Conservation (phyloP, 2,797 vertebrate genomes). For the Avahi laniger region DNA sequence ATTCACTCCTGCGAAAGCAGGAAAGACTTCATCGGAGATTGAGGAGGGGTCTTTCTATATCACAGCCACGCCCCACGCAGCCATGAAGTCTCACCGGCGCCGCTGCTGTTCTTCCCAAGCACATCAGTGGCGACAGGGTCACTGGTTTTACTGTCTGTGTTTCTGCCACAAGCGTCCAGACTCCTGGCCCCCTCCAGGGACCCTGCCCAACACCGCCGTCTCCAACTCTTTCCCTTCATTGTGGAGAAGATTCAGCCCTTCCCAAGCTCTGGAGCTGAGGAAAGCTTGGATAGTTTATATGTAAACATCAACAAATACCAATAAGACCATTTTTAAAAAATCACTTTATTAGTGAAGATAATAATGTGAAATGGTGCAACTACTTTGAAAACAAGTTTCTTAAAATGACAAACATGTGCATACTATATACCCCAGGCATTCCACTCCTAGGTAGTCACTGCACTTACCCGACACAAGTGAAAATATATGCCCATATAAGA, state of each 20-base stretch:
- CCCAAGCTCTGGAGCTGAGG: background rate
- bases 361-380: background rate
- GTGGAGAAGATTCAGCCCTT: background rate
- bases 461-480: background rate
- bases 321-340: background rate
- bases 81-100: background rate
- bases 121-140: background rate
- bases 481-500: background rate
- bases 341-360: background rate
- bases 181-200: background rate
- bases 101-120: background rate
- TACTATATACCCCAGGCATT: background rate
- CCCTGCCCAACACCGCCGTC: background rate
- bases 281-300: background rate
- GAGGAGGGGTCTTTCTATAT: too few relatives aligned
- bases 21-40: rapidly evolving
- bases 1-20: too few relatives aligned
- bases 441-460: background rate
- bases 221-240: background rate
- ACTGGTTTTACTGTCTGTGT: background rate
- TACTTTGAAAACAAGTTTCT: background rate
- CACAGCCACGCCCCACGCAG: background rate
- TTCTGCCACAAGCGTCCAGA: background rate
- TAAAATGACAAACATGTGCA: background rate
- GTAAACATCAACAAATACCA: background rate